These are phyloP conservation scores for Amblyjoppa proteus DNA, from an alignment of 2,888 invertebrate genomes.

Conservation along the genomic window DNA sequence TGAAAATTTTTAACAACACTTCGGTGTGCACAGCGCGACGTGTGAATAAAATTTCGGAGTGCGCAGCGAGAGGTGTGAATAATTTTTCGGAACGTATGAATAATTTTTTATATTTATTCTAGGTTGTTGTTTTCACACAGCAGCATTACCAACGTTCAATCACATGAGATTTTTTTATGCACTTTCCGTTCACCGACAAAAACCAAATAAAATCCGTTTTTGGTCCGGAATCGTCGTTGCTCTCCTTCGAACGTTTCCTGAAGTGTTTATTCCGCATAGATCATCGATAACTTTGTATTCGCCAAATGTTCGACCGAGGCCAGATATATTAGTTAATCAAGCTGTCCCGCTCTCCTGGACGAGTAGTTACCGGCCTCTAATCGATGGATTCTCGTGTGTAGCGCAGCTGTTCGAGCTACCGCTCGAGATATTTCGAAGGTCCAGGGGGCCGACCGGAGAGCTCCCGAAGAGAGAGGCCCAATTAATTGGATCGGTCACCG, in stretches of 20 bases:
- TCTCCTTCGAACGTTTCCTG: background rate
- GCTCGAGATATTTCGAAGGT: slow-evolving; percentile 34
- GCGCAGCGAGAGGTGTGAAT: no score
- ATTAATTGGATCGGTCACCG: slow-evolving; percentile 63
- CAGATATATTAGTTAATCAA: background rate
- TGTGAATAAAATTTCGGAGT: no score
- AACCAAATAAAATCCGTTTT: no score
- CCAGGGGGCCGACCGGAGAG: slow-evolving; percentile 11
- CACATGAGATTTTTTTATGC: no score
- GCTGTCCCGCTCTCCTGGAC: background rate
- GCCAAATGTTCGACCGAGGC: background rate
- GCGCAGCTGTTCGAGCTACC: slow-evolving; percentile 36
- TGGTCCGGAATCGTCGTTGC: no score
- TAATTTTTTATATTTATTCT: no score
- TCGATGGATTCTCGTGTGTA: slow-evolving; percentile 31
- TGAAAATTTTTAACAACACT: no score
- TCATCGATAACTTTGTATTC: background rate
- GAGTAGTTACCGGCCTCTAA: background rate
- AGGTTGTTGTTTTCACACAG: no score
- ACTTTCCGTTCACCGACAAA: no score
- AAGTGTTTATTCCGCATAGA: background rate
- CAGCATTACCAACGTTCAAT: no score
- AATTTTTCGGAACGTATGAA: no score
- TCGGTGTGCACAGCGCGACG: no score
- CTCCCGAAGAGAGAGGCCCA: slow-evolving; percentile 56